Evolutionary conservation across 2,888 invertebrate genomes (phyloP).

Genomic region (Pammene fasciana): DNA sequence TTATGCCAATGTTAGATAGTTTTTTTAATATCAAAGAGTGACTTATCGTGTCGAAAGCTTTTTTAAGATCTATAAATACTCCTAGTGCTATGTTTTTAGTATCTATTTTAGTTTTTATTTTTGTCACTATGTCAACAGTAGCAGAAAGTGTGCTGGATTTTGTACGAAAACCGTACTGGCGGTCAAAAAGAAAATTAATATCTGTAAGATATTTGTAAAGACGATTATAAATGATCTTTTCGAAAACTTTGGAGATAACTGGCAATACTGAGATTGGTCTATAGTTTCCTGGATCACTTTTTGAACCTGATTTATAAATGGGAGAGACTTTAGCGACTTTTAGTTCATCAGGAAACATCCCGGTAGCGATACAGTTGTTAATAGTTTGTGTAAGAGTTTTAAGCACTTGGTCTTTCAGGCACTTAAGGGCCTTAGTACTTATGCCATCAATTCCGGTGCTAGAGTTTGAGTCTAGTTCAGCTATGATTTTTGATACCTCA

Average conservation of each 20-base stretch:
- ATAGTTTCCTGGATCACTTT: conserved; percentile 26
- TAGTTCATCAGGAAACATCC: conserved; percentile 5
- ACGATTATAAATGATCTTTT: too few species aligned
- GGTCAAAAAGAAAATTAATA: too few species aligned
- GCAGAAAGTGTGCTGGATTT: too few species aligned
- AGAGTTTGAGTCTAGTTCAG: background rate
- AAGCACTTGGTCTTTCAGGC: conserved; percentile 1
- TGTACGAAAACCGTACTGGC: too few species aligned
- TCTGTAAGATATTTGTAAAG: too few species aligned
- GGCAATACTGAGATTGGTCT: too few species aligned
- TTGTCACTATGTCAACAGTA: too few species aligned
- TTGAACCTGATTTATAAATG: conserved; percentile 11
- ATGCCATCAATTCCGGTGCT: conserved; percentile 1
- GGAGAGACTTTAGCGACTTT: conserved; percentile 28
- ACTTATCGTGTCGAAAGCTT: conserved; percentile 9
- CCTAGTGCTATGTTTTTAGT: too few species aligned
- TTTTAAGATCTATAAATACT: background rate
- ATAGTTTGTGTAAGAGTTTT: background rate
- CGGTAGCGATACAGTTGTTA: background rate
- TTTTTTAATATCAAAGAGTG: conserved; percentile 16
- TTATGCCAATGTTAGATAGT: conserved; percentile 10
- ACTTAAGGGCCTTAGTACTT: conserved; percentile 9
- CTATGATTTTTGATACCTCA: background rate
- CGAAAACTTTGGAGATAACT: too few species aligned
- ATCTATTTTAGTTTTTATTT: too few species aligned